Evolutionary conservation across 1,140 invertebrate species (phyloP).

Genomic region (Tigriopus japonicus): DNA sequence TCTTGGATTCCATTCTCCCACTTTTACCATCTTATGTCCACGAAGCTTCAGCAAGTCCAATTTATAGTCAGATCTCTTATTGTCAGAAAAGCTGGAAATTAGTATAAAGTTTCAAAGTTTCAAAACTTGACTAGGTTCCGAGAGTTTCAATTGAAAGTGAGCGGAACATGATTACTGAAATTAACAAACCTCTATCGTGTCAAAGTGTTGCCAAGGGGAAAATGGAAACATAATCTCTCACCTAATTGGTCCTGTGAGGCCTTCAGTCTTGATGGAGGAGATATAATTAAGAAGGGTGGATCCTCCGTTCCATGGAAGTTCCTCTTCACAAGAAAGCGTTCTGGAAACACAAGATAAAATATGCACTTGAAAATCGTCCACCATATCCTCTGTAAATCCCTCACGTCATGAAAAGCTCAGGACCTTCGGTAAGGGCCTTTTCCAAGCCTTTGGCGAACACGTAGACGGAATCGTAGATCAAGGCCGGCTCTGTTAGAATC

Average conservation of each 20-base stretch:
- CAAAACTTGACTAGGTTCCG: no score
- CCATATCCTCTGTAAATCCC: background rate
- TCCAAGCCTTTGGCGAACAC: constrained; percentile 49
- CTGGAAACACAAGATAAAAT: constrained; percentile 26
- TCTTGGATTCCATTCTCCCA: constrained; percentile 55
- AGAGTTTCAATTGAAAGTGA: no score
- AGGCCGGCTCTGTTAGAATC: constrained; percentile 31
- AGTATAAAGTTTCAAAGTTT: no score
- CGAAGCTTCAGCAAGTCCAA: constrained; percentile 62
- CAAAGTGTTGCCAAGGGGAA: no score
- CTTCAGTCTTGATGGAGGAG: constrained; percentile 50
- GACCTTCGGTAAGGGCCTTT: background rate
- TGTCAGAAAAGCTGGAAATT: constrained; percentile 45
- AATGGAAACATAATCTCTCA: no score
- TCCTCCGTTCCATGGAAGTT: constrained; percentile 54
- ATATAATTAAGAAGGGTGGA: constrained; percentile 59
- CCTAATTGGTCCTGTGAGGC: constrained; percentile 59
- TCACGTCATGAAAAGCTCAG: constrained; percentile 1
- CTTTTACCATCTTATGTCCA: constrained; percentile 45
- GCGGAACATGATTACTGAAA: no score
- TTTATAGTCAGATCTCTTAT: constrained; percentile 57
- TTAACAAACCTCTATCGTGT: no score
- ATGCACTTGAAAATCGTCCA: constrained; percentile 39
- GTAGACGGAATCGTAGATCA: constrained; percentile 57
- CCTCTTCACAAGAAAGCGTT: constrained; percentile 46